These are phyloP conservation scores for Alaudala cheleensis DNA, from an alignment of 2,113 vertebrate species.

Conservation along the genomic window DNA sequence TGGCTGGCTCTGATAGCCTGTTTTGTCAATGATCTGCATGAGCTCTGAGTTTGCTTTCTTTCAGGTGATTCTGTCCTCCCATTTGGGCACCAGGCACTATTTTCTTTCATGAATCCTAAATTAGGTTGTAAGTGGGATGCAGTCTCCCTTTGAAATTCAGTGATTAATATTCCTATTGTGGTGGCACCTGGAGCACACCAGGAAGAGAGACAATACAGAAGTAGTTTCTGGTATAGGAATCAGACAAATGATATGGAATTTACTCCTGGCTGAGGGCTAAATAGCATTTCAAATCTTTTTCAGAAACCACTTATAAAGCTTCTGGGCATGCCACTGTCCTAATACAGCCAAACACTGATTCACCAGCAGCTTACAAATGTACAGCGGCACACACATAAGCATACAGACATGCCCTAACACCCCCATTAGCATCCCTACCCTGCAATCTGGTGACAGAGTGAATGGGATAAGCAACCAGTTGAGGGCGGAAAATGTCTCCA, in stretches of 20 bases:
- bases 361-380: slow-evolving; percentile 14
- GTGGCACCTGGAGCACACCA: neutral
- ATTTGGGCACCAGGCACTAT: neutral
- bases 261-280: neutral
- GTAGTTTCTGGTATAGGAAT: neutral
- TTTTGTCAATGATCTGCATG: neutral
- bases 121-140: neutral
- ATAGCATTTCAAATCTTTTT: neutral
- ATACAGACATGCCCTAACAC: neutral
- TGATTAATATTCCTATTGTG: neutral
- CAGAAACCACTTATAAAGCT: neutral
- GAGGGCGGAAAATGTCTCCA: neutral
- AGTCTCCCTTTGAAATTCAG: neutral
- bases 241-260: neutral
- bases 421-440: neutral
- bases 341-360: slow-evolving; percentile 30
- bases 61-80: neutral
- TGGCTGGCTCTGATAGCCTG: neutral
- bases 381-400: neutral
- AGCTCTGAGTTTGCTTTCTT: neutral
- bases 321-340: slow-evolving; percentile 15
- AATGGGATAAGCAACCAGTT: neutral
- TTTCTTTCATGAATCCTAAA: neutral
- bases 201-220: neutral
- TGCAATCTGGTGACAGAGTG: neutral